A percentile compares a stretch with the other conserved stretches of the same genome.
Conservation (phyloP, 2,888 invertebrate genomes). For the Trypoxylon attenuatum region DNA sequence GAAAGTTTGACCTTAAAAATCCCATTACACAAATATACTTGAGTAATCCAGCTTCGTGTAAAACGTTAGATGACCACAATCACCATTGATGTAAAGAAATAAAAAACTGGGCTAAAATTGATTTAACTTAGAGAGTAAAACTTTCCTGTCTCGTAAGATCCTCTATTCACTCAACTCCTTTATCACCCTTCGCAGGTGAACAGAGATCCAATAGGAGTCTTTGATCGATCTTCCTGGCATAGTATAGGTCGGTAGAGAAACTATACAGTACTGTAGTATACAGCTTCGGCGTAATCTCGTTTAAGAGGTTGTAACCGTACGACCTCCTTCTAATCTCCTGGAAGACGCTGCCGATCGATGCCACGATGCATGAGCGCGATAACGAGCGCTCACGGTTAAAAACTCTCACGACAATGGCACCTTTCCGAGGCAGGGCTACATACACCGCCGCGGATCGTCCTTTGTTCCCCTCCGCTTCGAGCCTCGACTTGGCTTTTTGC, state of each 20-base stretch:
- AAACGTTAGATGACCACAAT: too few species aligned
- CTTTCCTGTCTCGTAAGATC: too few species aligned
- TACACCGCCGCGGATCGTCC: background rate
- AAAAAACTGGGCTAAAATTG: too few species aligned
- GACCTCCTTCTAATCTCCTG: constrained; percentile 26
- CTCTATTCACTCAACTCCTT: too few species aligned
- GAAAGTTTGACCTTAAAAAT: too few species aligned
- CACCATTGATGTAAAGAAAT: too few species aligned
- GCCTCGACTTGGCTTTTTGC: constrained; percentile 23
- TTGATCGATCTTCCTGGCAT: constrained; percentile 24
- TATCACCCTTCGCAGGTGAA: too few species aligned
- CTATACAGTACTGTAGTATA: too few species aligned
- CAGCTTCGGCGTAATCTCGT: constrained; percentile 35
- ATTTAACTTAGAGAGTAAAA: too few species aligned
- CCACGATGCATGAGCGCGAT: constrained; percentile 21
- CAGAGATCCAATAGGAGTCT: background rate
- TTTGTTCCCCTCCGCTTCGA: constrained; percentile 35
- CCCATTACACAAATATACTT: too few species aligned
- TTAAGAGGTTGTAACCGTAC: constrained; percentile 33
- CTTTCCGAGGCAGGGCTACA: constrained; percentile 11
- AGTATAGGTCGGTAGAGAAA: constrained; percentile 26
- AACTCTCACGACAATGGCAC: constrained; percentile 24
- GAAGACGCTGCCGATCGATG: constrained; percentile 31
- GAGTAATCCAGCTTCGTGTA: too few species aligned
- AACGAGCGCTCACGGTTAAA: constrained; percentile 9